phyloP scores from a whole-genome alignment of 1,140 invertebrate genomes.

The Papilio polyxenes region DNA sequence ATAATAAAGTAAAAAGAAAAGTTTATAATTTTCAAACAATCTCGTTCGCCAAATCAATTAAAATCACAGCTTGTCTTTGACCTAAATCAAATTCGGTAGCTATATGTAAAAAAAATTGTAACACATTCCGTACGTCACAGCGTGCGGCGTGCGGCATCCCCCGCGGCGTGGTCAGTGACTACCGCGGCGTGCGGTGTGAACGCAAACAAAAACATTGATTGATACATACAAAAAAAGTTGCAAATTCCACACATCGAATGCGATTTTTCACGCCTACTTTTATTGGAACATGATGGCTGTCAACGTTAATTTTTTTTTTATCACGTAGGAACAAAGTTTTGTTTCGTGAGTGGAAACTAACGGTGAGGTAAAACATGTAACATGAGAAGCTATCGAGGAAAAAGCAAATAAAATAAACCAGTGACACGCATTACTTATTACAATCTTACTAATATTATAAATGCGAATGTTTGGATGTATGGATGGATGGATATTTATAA shows the following conservation, averaged over 20 bases:
- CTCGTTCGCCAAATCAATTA: conserved; percentile 32
- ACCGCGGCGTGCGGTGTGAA: conserved; percentile 49
- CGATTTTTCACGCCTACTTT: conserved; percentile 64
- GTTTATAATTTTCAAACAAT: background rate
- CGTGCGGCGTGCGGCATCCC: conserved; percentile 57
- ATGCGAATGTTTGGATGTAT: too few relatives aligned
- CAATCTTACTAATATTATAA: too few relatives aligned
- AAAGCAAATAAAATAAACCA: background rate
- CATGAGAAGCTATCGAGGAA: background rate
- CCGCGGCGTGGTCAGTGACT: conserved; percentile 58
- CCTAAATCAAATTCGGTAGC: conserved; percentile 48
- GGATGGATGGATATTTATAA: too few relatives aligned
- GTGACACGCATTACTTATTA: too few relatives aligned
- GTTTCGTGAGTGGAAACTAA: background rate
- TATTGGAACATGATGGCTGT: background rate
- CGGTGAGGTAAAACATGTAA: too few relatives aligned
- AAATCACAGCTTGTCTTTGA: conserved; percentile 43
- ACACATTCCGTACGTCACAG: conserved; percentile 44
- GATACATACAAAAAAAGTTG: conserved; percentile 60
- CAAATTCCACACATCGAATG: conserved; percentile 54
- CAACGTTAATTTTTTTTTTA: background rate
- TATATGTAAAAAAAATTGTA: conserved; percentile 50
- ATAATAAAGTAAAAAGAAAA: background rate
- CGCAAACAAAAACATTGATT: conserved; percentile 58
- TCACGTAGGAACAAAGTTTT: too few relatives aligned